Conservation (phyloP, 2,113 vertebrate species). For the Pangasianodon gigas region DNA sequence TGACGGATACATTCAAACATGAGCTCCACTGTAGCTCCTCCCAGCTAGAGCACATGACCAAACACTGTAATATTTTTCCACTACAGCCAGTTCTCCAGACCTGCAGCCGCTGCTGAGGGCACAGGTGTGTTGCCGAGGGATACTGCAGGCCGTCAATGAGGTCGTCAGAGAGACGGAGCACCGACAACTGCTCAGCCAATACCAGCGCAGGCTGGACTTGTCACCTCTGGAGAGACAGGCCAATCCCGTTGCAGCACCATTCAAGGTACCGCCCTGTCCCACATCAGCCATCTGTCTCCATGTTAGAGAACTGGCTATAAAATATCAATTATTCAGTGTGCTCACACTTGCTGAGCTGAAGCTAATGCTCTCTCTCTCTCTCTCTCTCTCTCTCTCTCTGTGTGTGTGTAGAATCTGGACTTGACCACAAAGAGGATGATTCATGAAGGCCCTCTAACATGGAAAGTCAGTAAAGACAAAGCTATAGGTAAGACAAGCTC, state of each 20-base stretch:
- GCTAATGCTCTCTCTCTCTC: background rate
- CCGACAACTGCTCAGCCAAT: conserved; percentile 80
- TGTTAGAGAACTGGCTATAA: background rate
- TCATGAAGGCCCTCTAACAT: conserved; percentile 87
- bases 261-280: conserved; percentile 76
- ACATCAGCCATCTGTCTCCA: background rate
- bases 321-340: background rate
- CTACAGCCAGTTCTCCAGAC: conserved; percentile 75
- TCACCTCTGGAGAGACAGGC: conserved; percentile 76
- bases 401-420: conserved; percentile 80
- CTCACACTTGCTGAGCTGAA: background rate
- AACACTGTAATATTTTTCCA: conserved; percentile 33
- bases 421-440: conserved; percentile 89
- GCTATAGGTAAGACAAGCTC: conserved; percentile 77
- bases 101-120: conserved; percentile 79
- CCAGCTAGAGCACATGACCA: background rate
- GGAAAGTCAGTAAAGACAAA: conserved; percentile 92
- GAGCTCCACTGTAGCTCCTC: background rate
- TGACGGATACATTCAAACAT: background rate
- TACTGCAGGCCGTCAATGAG: conserved; percentile 86
- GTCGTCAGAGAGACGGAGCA: conserved; percentile 84
- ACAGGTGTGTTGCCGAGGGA: conserved; percentile 83
- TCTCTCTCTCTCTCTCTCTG: background rate
- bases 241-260: conserved; percentile 80
- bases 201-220: conserved; percentile 87